Percentiles rank a stretch among this genome's conserved stretches.
Conservation (phyloP, 2,113 vertebrate species). For the Lophius piscatorius region DNA sequence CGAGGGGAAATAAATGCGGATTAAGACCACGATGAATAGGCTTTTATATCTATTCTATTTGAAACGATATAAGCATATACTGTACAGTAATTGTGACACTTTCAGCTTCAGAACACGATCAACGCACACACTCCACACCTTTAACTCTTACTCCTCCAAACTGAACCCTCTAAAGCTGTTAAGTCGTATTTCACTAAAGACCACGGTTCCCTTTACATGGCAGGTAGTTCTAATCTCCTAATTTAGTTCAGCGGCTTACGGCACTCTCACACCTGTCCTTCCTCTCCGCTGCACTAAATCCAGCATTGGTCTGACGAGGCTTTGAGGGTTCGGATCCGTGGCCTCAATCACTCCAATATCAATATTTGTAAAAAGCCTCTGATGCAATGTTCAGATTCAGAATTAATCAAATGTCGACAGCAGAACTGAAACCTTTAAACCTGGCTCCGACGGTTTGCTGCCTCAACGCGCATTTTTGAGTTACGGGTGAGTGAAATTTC, state of each 20-base stretch:
- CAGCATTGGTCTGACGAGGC: slow-evolving; percentile 46
- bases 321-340: slow-evolving; percentile 18
- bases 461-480: slow-evolving; percentile 60
- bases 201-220: slow-evolving; percentile 1
- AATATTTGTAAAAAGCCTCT: slow-evolving; percentile 62
- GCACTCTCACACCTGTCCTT: slow-evolving; percentile 41
- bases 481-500: slow-evolving; percentile 52
- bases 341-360: slow-evolving; percentile 46
- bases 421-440: slow-evolving; percentile 38
- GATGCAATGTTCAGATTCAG: slow-evolving; percentile 30
- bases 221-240: slow-evolving; percentile 32
- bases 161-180: no score
- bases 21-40: no score
- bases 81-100: no score
- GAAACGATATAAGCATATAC: no score
- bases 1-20: no score
- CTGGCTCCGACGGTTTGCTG: no score
- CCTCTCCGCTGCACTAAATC: slow-evolving; percentile 32
- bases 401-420: background rate
- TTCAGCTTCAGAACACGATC: no score
- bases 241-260: slow-evolving; percentile 29
- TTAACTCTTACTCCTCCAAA: no score
- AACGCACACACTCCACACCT: no score
- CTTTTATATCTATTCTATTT: no score
- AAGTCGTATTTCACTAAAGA: no score